Percentiles rank a stretch among this genome's conserved stretches.
Evolutionary conservation across 2,888 invertebrate species (phyloP).

Genomic region (Arrhopalites spinosus): DNA sequence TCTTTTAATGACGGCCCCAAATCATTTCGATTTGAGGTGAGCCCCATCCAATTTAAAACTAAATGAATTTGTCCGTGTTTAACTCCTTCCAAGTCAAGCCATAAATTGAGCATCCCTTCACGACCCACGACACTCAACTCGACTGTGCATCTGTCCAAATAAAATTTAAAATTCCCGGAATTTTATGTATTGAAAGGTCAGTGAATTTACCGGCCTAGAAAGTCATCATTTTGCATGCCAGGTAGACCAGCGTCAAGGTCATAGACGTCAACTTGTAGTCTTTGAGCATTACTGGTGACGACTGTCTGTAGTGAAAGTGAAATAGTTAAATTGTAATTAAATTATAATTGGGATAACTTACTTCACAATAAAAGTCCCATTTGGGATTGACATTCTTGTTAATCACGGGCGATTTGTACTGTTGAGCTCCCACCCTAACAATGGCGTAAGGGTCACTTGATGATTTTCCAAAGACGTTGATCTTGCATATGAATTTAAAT

Average conservation of each 20-base stretch:
- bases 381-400: constrained; percentile 92
- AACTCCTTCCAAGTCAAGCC: constrained; percentile 93
- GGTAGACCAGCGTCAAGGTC: constrained; percentile 70
- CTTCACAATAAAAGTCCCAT: constrained; percentile 99
- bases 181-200: no score
- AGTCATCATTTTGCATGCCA: constrained; percentile 72
- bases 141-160: constrained; percentile 44
- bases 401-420: constrained; percentile 90
- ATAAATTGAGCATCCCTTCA: constrained; percentile 62
- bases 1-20: constrained; percentile 52
- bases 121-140: constrained; percentile 50
- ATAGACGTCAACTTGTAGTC: constrained; percentile 68
- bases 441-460: constrained; percentile 98
- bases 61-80: constrained; percentile 93
- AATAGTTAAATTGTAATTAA: constrained; percentile 20
- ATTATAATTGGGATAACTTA: constrained; percentile 58
- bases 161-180: no score
- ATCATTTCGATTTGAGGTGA: constrained; percentile 47
- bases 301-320: constrained; percentile 65
- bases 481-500: not conserved
- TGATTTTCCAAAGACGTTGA: constrained; percentile 78
- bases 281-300: constrained; percentile 76
- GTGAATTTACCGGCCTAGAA: constrained; percentile 84
- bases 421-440: constrained; percentile 88
- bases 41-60: constrained; percentile 81